These are phyloP conservation scores for Halcyon badia DNA, from an alignment of 2,797 vertebrate genomes.

Conservation along the genomic window DNA sequence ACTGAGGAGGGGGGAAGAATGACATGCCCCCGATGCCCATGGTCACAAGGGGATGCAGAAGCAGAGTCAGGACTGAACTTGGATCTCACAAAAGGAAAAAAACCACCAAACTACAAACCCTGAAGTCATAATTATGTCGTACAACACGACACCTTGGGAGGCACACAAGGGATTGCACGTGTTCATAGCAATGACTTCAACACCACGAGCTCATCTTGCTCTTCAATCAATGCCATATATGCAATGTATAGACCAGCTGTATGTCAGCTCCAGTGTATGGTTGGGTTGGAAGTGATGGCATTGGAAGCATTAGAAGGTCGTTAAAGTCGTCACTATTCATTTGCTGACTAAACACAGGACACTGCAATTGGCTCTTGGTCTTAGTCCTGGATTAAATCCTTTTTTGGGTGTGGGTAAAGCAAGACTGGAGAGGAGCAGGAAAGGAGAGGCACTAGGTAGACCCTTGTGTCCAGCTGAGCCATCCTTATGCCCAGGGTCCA, in stretches of 20 bases:
- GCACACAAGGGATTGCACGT: background rate
- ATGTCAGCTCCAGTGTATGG: background rate
- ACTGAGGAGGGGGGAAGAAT: background rate
- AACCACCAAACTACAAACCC: background rate
- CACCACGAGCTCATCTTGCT: background rate
- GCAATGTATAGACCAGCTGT: background rate
- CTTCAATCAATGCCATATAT: background rate
- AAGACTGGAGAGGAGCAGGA: background rate
- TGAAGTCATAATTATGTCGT: background rate
- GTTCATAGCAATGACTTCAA: background rate
- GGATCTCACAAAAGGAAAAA: accelerated
- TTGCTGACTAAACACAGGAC: background rate
- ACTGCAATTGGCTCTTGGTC: background rate
- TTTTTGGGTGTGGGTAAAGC: background rate
- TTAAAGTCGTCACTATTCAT: background rate
- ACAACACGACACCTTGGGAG: no score
- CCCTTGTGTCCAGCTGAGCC: background rate
- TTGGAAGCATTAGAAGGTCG: background rate
- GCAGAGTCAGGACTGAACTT: background rate
- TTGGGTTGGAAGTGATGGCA: background rate
- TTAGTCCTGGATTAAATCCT: background rate
- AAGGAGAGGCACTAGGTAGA: background rate
- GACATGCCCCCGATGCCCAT: background rate
- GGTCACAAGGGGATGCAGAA: background rate
- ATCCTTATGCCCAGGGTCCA: background rate